Evolutionary conservation across 1,140 invertebrate genomes (phyloP).

Genomic region (Eurosta solidaginis): DNA sequence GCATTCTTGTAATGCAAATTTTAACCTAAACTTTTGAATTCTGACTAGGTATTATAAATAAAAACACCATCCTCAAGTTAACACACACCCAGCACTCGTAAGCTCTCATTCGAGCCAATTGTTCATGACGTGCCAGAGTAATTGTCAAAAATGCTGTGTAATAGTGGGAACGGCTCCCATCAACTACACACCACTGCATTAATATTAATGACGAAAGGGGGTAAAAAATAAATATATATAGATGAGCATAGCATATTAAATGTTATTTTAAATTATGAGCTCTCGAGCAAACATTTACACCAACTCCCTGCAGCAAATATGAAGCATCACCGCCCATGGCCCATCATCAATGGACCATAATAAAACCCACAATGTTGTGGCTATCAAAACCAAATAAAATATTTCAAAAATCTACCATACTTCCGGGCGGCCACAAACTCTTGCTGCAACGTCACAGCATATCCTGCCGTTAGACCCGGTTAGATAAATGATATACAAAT

Average conservation of each 20-base stretch:
- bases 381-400: slow-evolving; percentile 19
- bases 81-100: not conserved
- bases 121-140: not conserved
- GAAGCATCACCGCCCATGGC: no score
- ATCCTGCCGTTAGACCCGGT: no score
- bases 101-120: not conserved
- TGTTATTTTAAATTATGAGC: no score
- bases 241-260: not conserved
- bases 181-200: not conserved
- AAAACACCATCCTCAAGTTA: no score
- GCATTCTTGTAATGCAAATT: no score
- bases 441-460: not conserved
- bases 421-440: not conserved
- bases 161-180: not conserved
- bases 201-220: not conserved
- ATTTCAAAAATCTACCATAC: not conserved
- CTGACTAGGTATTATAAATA: no score
- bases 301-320: no score
- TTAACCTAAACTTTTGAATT: no score
- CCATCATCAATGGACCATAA: no score
- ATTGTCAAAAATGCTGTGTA: not conserved
- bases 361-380: slow-evolving; percentile 10
- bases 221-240: not conserved
- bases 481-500: no score
- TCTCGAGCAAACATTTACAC: no score